These are phyloP conservation scores for Lagria hirta DNA, from an alignment of 2,888 invertebrate species.

Conservation along the genomic window DNA sequence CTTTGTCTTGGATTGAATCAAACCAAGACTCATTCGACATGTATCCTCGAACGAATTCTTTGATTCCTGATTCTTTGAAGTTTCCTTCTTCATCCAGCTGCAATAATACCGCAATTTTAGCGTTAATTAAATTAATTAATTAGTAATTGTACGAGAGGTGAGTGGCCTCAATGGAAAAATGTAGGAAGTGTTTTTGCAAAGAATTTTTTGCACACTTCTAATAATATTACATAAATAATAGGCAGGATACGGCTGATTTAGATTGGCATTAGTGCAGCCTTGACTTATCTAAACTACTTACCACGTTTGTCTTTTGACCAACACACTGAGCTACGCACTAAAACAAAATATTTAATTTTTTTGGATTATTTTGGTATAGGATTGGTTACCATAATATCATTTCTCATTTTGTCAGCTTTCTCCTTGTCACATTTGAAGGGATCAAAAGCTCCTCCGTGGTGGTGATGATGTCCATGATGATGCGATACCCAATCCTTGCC, in stretches of 20 bases:
- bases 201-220: too few species aligned
- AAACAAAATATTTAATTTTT: slow-evolving; percentile 28
- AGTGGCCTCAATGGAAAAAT: neutral
- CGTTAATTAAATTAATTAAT: neutral
- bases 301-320: slow-evolving; percentile 47
- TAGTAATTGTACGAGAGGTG: neutral
- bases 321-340: slow-evolving; percentile 52
- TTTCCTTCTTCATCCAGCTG: slow-evolving; percentile 48
- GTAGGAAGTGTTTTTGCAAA: neutral
- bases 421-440: slow-evolving; percentile 50
- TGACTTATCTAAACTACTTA: slow-evolving; percentile 49
- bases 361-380: too few species aligned
- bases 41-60: slow-evolving; percentile 39
- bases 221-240: too few species aligned
- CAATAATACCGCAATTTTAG: slow-evolving; percentile 5
- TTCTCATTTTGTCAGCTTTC: slow-evolving; percentile 25
- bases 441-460: slow-evolving; percentile 37
- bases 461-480: slow-evolving; percentile 21
- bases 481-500: slow-evolving; percentile 37
- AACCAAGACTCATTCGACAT: slow-evolving; percentile 46
- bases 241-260: slow-evolving; percentile 32
- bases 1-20: slow-evolving; percentile 41
- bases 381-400: neutral
- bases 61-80: slow-evolving; percentile 42
- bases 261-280: slow-evolving; percentile 33